Base-by-base conservation (phyloP, 2,797 vertebrate species). In the Champsocephalus esox region DNA sequence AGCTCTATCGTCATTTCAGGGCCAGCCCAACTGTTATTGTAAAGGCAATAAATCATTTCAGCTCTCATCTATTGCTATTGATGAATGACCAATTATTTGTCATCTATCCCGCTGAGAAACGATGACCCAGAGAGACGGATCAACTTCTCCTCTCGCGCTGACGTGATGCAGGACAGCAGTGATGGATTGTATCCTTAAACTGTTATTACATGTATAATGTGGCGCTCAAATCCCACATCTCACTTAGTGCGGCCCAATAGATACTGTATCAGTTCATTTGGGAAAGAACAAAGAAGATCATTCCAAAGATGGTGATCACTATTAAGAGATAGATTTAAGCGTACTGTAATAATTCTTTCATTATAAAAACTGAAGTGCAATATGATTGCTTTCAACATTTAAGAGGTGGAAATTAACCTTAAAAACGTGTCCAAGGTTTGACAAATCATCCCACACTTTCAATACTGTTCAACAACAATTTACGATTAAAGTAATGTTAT, bases 61-160 rank as follows among this genome's bases (percentile, higher is more conserved):
- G 92, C 96, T 97, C 96, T 97, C 97, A 97, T 97, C 96, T 96
- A 96, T 97, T 97, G 96, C 97, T 98, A 98, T 97, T 99, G 97
- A 99, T 98, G 96, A 98, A 98, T 94, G 96, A 95, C 96, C 97
- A 97, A 97, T 98, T 98, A 98, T 99, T 98, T 98, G 96, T 97
- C 96, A 96, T 97, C 96, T 97, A 97, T 97, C 98, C 95, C 94
- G 94, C 93, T 79, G 84, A 96, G 94, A 97, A 98, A 98, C 95
- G 96, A 96, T 97, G 96, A 97, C 96, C 96, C 95, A 88, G 94
- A 45, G 94, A 97, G 96, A 96, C 94, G 93, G 94, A 95, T 96
- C 95, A 96, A 94, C 94, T 95, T 92, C 80, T 94, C 80, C 38
- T 55, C 45, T 3, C 8, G 34, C 65, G 66, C 91, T 93, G 84